Conservation (phyloP, 1,140 invertebrate genomes). For the Lordiphosa stackelbergi region DNA sequence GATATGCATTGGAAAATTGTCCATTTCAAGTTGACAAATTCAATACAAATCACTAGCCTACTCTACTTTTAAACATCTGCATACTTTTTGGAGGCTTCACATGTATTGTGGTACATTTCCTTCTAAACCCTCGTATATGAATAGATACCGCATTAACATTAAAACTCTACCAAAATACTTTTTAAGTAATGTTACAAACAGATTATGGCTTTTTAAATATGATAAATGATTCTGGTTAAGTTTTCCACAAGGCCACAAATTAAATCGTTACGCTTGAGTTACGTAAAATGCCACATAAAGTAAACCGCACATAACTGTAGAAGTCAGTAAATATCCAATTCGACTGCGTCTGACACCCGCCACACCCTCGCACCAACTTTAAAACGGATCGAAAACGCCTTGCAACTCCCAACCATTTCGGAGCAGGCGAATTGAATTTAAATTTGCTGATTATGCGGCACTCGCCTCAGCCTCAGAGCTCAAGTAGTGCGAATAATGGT, state of each 20-base stretch:
- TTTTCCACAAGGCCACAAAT: conserved; percentile 33
- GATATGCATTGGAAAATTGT: not conserved
- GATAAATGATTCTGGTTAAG: conserved; percentile 57
- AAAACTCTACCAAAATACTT: not conserved
- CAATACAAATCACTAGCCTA: no score
- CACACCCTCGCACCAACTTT: conserved; percentile 19
- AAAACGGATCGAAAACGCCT: conserved; percentile 21
- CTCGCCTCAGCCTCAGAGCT: conserved; percentile 2
- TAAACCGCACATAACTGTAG: conserved; percentile 20
- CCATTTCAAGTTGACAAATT: no score
- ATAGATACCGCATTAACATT: not conserved
- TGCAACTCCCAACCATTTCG: conserved; percentile 11
- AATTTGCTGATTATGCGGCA: conserved; percentile 61
- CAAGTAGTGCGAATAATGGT: conserved; percentile 69
- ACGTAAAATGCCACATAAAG: conserved; percentile 13
- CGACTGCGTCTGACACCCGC: conserved; percentile 50
- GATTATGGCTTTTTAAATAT: conserved; percentile 65
- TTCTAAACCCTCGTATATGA: no score
- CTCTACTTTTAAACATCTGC: no score
- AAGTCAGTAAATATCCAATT: conserved; percentile 18
- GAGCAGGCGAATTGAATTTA: conserved; percentile 66
- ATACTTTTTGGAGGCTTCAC: no score
- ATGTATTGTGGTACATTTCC: no score
- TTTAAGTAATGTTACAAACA: conserved; percentile 18
- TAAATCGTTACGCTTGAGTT: conserved; percentile 31